Percentiles rank a stretch among this genome's conserved stretches.
Evolutionary conservation across 2,888 invertebrate genomes (phyloP).

Genomic region (Helleia helle): DNA sequence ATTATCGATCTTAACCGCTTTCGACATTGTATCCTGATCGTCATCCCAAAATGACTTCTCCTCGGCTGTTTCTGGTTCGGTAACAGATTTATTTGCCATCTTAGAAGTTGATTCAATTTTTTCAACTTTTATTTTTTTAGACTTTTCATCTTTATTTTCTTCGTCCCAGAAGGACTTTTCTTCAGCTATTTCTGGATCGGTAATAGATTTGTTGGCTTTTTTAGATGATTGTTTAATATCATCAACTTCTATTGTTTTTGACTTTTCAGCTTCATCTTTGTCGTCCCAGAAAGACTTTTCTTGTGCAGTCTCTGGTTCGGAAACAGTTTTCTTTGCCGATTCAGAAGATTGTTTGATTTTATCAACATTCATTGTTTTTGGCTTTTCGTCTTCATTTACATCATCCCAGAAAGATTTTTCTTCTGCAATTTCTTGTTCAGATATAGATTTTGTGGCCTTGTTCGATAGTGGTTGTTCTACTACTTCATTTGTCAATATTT

Average conservation of each 20-base stretch:
- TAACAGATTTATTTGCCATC: constrained; percentile 38
- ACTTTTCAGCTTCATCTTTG: constrained; percentile 26
- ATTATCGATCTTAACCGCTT: constrained; percentile 40
- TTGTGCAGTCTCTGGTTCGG: constrained; percentile 37
- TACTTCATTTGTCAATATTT: constrained; percentile 36
- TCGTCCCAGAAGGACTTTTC: constrained; percentile 53
- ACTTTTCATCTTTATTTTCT: constrained; percentile 29
- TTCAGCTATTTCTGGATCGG: constrained; percentile 32
- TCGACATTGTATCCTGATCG: constrained; percentile 43
- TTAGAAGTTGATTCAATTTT: constrained; percentile 34
- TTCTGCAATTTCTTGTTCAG: constrained; percentile 36
- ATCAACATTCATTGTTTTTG: constrained; percentile 33
- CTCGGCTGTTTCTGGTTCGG: constrained; percentile 41
- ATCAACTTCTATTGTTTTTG: not conserved
- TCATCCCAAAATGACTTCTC: constrained; percentile 58
- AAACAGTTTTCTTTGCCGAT: constrained; percentile 37
- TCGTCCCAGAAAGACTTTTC: constrained; percentile 45
- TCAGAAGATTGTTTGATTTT: constrained; percentile 35
- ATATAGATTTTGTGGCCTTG: constrained; percentile 31
- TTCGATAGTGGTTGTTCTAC: constrained; percentile 25
- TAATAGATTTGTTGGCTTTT: constrained; percentile 30
- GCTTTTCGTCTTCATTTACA: constrained; percentile 37
- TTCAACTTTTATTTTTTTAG: constrained; percentile 29
- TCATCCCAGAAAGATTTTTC: constrained; percentile 45
- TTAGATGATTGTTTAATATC: constrained; percentile 7